Percentiles rank a stretch among this genome's conserved stretches.
phyloP scores from a whole-genome alignment of 2,888 invertebrate genomes.

The Lissocephala sabroskyi region DNA sequence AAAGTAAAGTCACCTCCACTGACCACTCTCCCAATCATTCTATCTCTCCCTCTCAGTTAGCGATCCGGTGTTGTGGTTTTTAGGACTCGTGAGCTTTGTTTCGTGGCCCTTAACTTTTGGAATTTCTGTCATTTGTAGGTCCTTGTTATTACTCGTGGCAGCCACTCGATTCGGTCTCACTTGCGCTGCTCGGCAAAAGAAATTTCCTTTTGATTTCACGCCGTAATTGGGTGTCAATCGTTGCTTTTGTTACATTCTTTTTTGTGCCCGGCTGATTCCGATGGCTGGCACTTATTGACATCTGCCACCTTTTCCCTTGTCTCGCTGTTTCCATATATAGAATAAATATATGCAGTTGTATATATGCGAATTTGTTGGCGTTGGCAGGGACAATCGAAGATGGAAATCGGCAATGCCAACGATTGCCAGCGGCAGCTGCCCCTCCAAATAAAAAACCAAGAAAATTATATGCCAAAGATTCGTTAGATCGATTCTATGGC shows the following conservation, averaged over 20 bases:
- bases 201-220: constrained; percentile 60
- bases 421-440: constrained; percentile 11
- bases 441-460: constrained; percentile 33
- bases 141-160: too few species aligned
- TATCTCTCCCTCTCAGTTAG: too few species aligned
- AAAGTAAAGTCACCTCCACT: too few species aligned
- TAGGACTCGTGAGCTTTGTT: too few species aligned
- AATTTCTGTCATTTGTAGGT: too few species aligned
- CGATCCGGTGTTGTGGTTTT: too few species aligned
- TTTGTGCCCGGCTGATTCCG: constrained; percentile 15
- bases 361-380: background rate
- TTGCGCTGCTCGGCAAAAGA: too few species aligned
- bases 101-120: too few species aligned
- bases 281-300: constrained; percentile 53
- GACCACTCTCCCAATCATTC: too few species aligned
- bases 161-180: too few species aligned
- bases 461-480: too few species aligned
- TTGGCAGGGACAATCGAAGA: constrained; percentile 36
- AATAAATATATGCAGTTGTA: background rate
- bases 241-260: constrained; percentile 48
- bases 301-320: constrained; percentile 44
- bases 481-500: too few species aligned
- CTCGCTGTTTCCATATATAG: constrained; percentile 20
- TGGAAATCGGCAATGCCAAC: constrained; percentile 40
- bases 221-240: constrained; percentile 63